Conservation (phyloP, 2,888 invertebrate species). For the Monochamus alternatus region DNA sequence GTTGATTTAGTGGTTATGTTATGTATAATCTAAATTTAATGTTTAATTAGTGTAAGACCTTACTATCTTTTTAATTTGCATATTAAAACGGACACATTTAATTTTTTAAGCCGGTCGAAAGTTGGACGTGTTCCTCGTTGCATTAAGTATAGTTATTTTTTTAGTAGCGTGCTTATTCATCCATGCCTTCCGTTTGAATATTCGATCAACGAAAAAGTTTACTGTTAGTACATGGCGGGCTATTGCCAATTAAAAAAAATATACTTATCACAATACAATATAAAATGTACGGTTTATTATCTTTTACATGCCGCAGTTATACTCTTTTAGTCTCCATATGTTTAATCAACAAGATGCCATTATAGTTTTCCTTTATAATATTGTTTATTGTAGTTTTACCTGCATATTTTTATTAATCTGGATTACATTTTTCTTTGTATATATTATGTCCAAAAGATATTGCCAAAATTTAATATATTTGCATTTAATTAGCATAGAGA, state of each 20-base stretch:
- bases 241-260: constrained; percentile 13
- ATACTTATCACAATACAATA: constrained; percentile 22
- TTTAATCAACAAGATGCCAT: constrained; percentile 51
- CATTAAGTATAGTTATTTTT: constrained; percentile 30
- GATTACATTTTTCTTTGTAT: constrained; percentile 46
- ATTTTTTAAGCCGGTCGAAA: background rate
- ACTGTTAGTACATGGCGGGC: constrained; percentile 9
- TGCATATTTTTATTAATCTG: constrained; percentile 49
- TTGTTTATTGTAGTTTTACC: constrained; percentile 53
- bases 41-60: constrained; percentile 37
- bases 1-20: constrained; percentile 19
- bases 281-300: constrained; percentile 14
- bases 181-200: constrained; percentile 9
- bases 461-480: constrained; percentile 43
- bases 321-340: constrained; percentile 40
- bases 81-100: constrained; percentile 5
- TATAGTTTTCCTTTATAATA: constrained; percentile 51
- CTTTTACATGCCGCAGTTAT: background rate
- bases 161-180: constrained; percentile 23
- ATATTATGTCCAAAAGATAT: constrained; percentile 46
- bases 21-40: constrained; percentile 31
- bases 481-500: constrained; percentile 50
- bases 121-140: constrained; percentile 14
- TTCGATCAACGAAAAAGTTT: constrained; percentile 25
- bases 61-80: constrained; percentile 36